Evolutionary conservation across 2,797 vertebrate genomes (phyloP).

Genomic region (Aulostomus chinensis): DNA sequence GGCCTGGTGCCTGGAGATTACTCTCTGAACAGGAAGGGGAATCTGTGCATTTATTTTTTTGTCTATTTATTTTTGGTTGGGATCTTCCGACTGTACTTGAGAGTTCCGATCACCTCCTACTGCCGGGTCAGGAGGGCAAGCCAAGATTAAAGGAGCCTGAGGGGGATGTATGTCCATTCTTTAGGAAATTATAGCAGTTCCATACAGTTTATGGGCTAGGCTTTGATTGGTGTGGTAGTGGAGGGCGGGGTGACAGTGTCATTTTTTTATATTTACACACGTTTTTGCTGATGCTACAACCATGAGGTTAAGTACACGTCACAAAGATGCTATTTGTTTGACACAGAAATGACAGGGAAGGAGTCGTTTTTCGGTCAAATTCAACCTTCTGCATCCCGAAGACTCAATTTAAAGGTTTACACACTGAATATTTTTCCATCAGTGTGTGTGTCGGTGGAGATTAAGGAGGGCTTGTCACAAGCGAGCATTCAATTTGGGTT

Average conservation of each 20-base stretch:
- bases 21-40: neutral
- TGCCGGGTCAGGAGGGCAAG: conserved; percentile 29
- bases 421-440: neutral
- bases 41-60: neutral
- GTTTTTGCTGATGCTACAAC: no score
- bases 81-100: neutral
- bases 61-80: neutral
- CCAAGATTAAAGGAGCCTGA: conserved; percentile 34
- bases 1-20: conserved; percentile 12
- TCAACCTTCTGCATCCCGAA: neutral
- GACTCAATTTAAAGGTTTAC: neutral
- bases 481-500: no score
- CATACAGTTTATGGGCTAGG: no score
- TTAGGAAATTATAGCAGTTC: no score
- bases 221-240: no score
- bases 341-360: neutral
- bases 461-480: no score
- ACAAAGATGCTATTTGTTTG: no score
- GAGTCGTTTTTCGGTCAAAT: neutral
- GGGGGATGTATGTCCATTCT: no score
- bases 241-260: no score
- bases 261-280: no score
- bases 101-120: neutral
- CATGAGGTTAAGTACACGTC: no score
- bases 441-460: no score